Conservation (phyloP, 2,797 vertebrate species). For the Chelon auratus region DNA sequence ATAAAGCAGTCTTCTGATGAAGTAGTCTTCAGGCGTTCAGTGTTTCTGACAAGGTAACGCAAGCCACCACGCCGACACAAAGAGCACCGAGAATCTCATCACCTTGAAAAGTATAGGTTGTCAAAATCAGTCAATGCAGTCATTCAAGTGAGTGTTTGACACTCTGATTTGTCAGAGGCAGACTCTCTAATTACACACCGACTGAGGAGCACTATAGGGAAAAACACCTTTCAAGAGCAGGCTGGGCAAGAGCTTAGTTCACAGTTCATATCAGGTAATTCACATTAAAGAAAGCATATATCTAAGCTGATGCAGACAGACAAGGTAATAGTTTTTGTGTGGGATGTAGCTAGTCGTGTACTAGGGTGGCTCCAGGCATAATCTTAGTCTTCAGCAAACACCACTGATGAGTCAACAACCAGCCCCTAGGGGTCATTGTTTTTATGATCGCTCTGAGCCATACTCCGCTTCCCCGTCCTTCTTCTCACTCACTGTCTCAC, state of each 20-base stretch:
- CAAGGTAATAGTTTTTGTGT: slow-evolving; percentile 50
- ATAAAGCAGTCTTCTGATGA: background rate
- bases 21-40: too few relatives aligned
- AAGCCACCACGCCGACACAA: slow-evolving; percentile 13
- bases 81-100: slow-evolving; percentile 25
- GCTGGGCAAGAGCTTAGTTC: slow-evolving; percentile 15
- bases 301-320: slow-evolving; percentile 38
- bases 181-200: slow-evolving; percentile 21
- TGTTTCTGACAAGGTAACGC: background rate
- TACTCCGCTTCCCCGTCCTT: slow-evolving; percentile 36
- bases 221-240: background rate
- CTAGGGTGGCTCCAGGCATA: slow-evolving; percentile 45
- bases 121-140: slow-evolving; percentile 23
- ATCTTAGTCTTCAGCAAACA: slow-evolving; percentile 63
- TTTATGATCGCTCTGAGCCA: slow-evolving; percentile 61
- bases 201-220: background rate
- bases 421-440: slow-evolving; percentile 61
- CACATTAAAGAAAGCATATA: slow-evolving; percentile 8
- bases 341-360: slow-evolving; percentile 47
- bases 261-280: slow-evolving; percentile 34
- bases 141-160: slow-evolving; percentile 21
- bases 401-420: slow-evolving; percentile 75
- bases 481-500: slow-evolving; percentile 35
- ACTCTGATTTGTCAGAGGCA: slow-evolving; percentile 23
- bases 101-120: slow-evolving; percentile 38